A percentile compares a stretch with the other conserved stretches of the same genome.
Evolutionary conservation across 2,888 invertebrate species (phyloP).

Genomic region (Melolontha melolontha): DNA sequence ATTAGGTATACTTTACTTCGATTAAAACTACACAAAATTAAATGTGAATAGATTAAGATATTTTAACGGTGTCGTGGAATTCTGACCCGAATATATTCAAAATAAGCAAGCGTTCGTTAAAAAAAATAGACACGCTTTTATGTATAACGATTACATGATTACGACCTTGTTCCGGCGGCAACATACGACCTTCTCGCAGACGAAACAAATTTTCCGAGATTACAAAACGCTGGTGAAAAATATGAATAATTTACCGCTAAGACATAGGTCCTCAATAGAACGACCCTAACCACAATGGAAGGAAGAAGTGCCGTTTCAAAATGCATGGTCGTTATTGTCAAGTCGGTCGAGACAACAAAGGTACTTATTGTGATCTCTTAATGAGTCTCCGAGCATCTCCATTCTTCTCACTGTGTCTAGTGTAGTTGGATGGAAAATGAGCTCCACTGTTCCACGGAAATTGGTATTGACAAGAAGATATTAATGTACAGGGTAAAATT

Average conservation of each 20-base stretch:
- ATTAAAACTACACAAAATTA: too few species aligned
- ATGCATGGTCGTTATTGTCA: constrained; percentile 61
- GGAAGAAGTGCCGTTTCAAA: constrained; percentile 58
- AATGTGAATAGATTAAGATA: too few species aligned
- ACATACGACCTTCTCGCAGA: constrained; percentile 5
- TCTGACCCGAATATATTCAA: too few species aligned
- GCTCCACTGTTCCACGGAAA: constrained; percentile 49
- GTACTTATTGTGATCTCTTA: constrained; percentile 61
- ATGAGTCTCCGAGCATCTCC: constrained; percentile 59
- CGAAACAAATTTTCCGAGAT: constrained; percentile 24
- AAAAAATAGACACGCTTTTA: background rate
- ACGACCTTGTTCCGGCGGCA: background rate
- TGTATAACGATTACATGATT: constrained; percentile 17
- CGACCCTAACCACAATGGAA: constrained; percentile 52
- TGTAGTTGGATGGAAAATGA: constrained; percentile 49
- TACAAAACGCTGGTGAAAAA: constrained; percentile 34
- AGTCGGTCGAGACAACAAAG: constrained; percentile 59
- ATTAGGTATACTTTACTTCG: too few species aligned
- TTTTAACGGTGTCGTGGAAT: too few species aligned
- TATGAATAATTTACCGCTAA: constrained; percentile 33
- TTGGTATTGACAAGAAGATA: constrained; percentile 48
- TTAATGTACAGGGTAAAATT: constrained; percentile 8
- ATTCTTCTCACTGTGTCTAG: constrained; percentile 51
- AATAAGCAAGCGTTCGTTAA: too few species aligned
- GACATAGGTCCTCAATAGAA: constrained; percentile 22